Base-by-base conservation (phyloP, 2,113 vertebrate species). In the Clarias batrachus region DNA sequence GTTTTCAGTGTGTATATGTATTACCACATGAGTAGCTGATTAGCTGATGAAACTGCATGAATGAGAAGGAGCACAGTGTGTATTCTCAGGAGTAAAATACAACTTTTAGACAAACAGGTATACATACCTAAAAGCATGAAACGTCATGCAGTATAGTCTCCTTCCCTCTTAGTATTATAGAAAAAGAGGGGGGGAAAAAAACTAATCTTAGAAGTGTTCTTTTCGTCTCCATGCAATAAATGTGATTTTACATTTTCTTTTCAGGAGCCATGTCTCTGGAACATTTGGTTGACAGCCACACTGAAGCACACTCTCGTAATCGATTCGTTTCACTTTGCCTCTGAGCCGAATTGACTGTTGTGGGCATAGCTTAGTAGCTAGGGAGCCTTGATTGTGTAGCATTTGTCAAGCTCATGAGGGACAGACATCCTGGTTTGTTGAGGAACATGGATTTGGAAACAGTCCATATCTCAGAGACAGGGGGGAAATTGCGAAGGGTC, bases 41-140 rank as follows among this genome's bases (percentile, higher is more conserved):
- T 27, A 12, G 63, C 12, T 66, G 63, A 66, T 27, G 33, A 9
- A 68, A 30, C 27, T 30, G 23, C 62, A 65, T 65, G 14, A 33
- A 30, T 33, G 13, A 33, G 66, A 13, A 70, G 66, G n/a, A 6
- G 14, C 33, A 16, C 19, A 10, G 17, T 19, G 27, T 70, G 66
- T 70, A 33, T 33, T 70, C 5, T 70, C 1, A 73, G 41, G 7
- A 10, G 13, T 74, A 52, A 74, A 52, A 25, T 52, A n/a, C 21
- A 3, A 10, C 91, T 92, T 93, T 94, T 93, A 94, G 91, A 92
- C 91, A 93, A 93, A 92, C 92, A 94, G 94, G 91, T 90, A 91
- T 77, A 88, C 86, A 89, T 90, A 88, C 91, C 78, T 33, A 14
- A 71, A 90, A 90, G 86, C 59, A 68, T 83, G 30, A 71, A 37